Base-by-base conservation (phyloP, 2,888 invertebrate species). In the Boloria selene region DNA sequence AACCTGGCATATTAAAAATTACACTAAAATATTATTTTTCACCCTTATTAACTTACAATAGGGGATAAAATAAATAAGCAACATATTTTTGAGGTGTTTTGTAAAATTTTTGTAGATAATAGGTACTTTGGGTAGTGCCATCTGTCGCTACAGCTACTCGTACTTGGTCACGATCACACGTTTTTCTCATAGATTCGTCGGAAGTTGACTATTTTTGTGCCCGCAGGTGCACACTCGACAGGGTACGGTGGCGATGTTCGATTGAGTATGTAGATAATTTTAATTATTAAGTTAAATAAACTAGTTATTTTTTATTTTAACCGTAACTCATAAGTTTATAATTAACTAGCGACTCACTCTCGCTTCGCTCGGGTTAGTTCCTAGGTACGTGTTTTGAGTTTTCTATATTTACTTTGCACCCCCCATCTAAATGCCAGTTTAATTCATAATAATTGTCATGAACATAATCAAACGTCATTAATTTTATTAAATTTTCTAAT, bases 141-240 rank as follows among this genome's bases (percentile, higher is more conserved):
- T 71, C 72, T 73, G 73, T 67, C 66, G 66, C 59, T 54, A 54
- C 50, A 69, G 73, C 70, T 72, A 73, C 79, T 80, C 75, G 70
- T 72, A 73, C 79, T 80, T 76, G 70, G 73, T 70, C 81, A 81
- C 81, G 85, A 75, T 84, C 71, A 68, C 71, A 71, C 69, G 69
- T 84, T 77, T 83, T 85, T 85, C 76, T 76, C 59, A 50, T 52
- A 49, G 73, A 77, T 71, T 66, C 68, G 68, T 66, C 77, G 85
- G 85, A 83, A 79, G 82, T 79, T 78, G 75, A 79, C 79, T 78
- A 80, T 76, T 76, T 79, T 77, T 70, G 75, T 69, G 67, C 49
- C 47, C 77, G 79, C 84, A 85, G 84, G 85, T 84, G 84, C 61
- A 49, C 61, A 42, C 64, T 61, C 55, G 22, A 52, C 53, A 64